phyloP scores from a whole-genome alignment of 1,140 invertebrate species.

The Nylanderia fulva region DNA sequence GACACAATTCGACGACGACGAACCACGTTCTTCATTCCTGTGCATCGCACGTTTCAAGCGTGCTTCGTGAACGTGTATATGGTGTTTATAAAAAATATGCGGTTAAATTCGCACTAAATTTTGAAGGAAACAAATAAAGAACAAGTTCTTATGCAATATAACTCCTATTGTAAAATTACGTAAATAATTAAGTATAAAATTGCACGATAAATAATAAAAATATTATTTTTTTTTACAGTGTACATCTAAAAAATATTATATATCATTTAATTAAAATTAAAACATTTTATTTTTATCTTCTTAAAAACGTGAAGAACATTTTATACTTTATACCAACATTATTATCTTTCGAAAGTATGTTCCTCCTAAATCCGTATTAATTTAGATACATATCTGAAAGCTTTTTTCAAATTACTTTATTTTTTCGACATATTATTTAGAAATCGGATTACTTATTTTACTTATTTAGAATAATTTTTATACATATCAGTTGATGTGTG shows the following conservation, averaged over 20 bases:
- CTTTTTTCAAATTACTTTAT: slow-evolving; percentile 61
- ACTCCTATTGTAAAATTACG: too few relatives aligned
- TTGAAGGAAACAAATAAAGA: not conserved
- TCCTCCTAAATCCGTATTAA: not conserved
- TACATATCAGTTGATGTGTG: not conserved
- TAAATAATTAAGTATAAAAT: too few relatives aligned
- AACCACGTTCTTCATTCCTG: slow-evolving; percentile 78
- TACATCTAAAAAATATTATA: too few relatives aligned
- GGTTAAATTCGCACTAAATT: slow-evolving; percentile 47
- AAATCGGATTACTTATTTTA: not conserved
- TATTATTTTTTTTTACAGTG: too few relatives aligned
- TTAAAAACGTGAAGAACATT: not conserved
- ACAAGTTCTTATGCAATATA: not conserved
- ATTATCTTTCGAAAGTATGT: not conserved
- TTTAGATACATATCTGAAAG: not conserved
- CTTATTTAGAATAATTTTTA: not conserved
- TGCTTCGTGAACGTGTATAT: slow-evolving; percentile 67
- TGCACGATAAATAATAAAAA: too few relatives aligned
- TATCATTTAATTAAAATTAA: not conserved
- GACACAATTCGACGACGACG: slow-evolving; percentile 78
- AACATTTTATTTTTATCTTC: not conserved
- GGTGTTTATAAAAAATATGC: slow-evolving; percentile 18
- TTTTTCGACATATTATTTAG: not conserved
- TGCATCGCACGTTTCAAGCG: slow-evolving; percentile 75
- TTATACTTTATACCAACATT: not conserved